Base-by-base conservation (phyloP, 2,797 vertebrate species). In the Eleutherodactylus coqui region DNA sequence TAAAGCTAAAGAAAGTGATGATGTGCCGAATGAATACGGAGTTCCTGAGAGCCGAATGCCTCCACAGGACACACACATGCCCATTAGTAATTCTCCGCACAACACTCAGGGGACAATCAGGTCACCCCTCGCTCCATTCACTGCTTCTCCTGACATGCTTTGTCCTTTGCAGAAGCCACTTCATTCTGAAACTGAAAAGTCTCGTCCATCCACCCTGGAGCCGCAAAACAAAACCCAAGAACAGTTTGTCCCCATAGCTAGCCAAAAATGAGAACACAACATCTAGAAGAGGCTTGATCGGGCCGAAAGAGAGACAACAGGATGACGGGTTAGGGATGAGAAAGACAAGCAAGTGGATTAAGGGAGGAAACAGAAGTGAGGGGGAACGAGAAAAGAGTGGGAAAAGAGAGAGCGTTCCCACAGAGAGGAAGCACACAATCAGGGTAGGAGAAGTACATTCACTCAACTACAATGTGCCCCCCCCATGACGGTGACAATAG, bases 191-290 rank as follows among this genome's bases (percentile, higher is more conserved):
- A 76, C 34, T 86, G 79, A 49, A 73, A 75, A 83, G 81, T 79
- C 49, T 69, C 36, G 24, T 82, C 78, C 43, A 73, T 82, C 72
- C 79, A 86, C 62, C 72, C 79, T 43, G 38, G 53, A 79, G 81
- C 73, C 41, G 75, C 81, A 73, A 69, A 83, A 83, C 62, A 83
- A 87, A 79, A 77, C 64, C 32, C 58, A 47, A 75, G 86, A 79
- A 87, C 86, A 87, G 64, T 73, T 79, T 87, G 86, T 87, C 64
- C 86, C 49, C 58, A 82, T 49, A 45, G 27, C 45, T 36, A 41
- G 79, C 79, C 79, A 76, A 62, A 73, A 76, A 77, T 32, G 41
- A 60, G 27, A 38, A 29, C 9, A 67, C 51, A 45, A 75, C 49
- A 55, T 51, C 16, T 43, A 58, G 47, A 85, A n/a, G 69, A 62